phyloP scores from a whole-genome alignment of 1,140 invertebrate species.

The Drosophila takahashii region DNA sequence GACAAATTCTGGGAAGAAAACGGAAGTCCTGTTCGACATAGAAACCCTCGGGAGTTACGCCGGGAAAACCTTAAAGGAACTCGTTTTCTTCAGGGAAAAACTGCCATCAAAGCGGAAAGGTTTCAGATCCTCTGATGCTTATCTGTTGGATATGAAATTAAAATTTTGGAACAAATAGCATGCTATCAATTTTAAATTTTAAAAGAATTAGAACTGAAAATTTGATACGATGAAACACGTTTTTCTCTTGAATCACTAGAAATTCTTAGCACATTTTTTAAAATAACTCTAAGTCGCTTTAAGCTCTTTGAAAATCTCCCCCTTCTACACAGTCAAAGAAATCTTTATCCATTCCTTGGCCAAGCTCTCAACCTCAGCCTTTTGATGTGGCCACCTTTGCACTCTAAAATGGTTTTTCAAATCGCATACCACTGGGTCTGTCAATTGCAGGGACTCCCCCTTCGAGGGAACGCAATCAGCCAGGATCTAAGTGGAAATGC shows the following conservation, averaged over 20 bases:
- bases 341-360: constrained; percentile 11
- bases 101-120: neutral
- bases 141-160: neutral
- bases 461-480: constrained; percentile 66
- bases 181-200: neutral
- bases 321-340: constrained; percentile 2
- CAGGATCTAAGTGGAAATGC: constrained; percentile 79
- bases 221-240: too few relatives aligned
- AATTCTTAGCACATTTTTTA: neutral
- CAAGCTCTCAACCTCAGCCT: neutral
- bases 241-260: too few relatives aligned
- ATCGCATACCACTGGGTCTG: constrained; percentile 59
- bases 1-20: constrained; percentile 19
- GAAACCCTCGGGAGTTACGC: neutral
- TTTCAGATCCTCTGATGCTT: neutral
- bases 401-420: constrained; percentile 47
- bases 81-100: neutral
- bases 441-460: constrained; percentile 55
- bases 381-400: constrained; percentile 42
- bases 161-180: neutral
- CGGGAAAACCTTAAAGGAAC: constrained; percentile 8
- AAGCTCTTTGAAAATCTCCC: neutral
- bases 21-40: constrained; percentile 22
- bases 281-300: neutral
- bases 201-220: too few relatives aligned